A percentile compares a stretch with the other conserved stretches of the same genome.
Evolutionary conservation across 2,888 invertebrate species (phyloP).

Genomic region (Timandra comae): DNA sequence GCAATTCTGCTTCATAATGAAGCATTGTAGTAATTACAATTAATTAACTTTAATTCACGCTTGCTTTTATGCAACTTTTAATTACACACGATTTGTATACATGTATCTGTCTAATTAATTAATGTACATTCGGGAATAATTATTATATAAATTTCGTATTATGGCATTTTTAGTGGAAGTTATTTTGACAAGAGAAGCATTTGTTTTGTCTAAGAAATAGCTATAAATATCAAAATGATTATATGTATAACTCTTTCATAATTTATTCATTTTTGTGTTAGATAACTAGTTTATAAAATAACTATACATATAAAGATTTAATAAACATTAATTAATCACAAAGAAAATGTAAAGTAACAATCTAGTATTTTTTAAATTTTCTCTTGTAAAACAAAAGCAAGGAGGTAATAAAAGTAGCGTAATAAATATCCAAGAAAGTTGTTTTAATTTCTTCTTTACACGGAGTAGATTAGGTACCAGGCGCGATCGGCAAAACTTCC

Average conservation of each 20-base stretch:
- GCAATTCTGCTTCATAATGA: conserved; percentile 36
- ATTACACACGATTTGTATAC: conserved; percentile 9
- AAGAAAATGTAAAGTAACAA: conserved; percentile 23
- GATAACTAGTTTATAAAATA: too few relatives aligned
- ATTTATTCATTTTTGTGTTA: too few relatives aligned
- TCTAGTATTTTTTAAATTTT: conserved; percentile 47
- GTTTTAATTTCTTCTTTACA: conserved; percentile 75
- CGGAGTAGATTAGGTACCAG: conserved; percentile 66
- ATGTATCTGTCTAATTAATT: background rate
- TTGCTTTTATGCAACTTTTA: conserved; percentile 24
- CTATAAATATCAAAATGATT: too few relatives aligned
- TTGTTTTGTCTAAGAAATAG: too few relatives aligned
- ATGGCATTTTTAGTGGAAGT: too few relatives aligned
- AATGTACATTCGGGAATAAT: background rate
- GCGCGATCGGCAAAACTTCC: conserved; percentile 72
- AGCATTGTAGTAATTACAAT: conserved; percentile 38
- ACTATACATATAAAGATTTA: too few relatives aligned
- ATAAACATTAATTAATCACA: conserved; percentile 27
- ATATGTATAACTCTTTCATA: too few relatives aligned
- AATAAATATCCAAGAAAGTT: conserved; percentile 75
- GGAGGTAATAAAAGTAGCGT: conserved; percentile 61
- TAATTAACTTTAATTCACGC: conserved; percentile 33
- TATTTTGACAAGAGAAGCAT: too few relatives aligned
- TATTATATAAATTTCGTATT: too few relatives aligned
- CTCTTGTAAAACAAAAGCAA: conserved; percentile 49